Evolutionary conservation across 1,140 invertebrate genomes (phyloP).

Genomic region (Maniola jurtina): DNA sequence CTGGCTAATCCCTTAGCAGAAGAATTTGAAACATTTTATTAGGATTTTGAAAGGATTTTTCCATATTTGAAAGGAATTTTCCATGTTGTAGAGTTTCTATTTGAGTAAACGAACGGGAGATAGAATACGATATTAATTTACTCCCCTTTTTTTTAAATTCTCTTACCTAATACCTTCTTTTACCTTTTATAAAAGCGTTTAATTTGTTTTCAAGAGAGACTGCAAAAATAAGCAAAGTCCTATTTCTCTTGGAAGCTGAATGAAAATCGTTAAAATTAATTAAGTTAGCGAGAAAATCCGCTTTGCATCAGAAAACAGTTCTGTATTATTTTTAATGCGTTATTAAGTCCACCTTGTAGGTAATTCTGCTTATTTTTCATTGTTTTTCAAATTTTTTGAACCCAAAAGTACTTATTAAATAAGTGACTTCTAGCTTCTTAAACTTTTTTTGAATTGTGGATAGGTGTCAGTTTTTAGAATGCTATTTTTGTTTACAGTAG

Average conservation of each 20-base stretch:
- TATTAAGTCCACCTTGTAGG: not conserved
- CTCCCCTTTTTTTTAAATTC: not conserved
- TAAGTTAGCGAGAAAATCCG: conserved; percentile 1
- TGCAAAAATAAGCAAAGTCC: conserved; percentile 6
- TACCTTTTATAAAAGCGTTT: conserved; percentile 1
- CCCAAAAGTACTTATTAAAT: too few relatives aligned
- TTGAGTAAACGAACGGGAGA: too few relatives aligned
- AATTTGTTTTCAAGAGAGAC: conserved; percentile 2
- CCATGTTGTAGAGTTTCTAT: too few relatives aligned
- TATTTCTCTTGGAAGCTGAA: not conserved
- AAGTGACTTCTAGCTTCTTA: too few relatives aligned
- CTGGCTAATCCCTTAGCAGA: too few relatives aligned
- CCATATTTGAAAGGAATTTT: too few relatives aligned
- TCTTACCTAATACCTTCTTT: not conserved
- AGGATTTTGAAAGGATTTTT: too few relatives aligned
- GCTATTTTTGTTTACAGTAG: too few relatives aligned
- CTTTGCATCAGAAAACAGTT: not conserved
- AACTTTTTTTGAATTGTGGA: too few relatives aligned
- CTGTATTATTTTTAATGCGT: not conserved
- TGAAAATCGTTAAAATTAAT: conserved; percentile 7
- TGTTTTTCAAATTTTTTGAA: not conserved
- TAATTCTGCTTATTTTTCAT: not conserved
- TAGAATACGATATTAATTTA: too few relatives aligned
- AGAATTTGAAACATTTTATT: too few relatives aligned
- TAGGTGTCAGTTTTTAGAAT: too few relatives aligned